Evolutionary conservation across 2,113 vertebrate genomes (phyloP).

Genomic region (Barbus barbus): DNA sequence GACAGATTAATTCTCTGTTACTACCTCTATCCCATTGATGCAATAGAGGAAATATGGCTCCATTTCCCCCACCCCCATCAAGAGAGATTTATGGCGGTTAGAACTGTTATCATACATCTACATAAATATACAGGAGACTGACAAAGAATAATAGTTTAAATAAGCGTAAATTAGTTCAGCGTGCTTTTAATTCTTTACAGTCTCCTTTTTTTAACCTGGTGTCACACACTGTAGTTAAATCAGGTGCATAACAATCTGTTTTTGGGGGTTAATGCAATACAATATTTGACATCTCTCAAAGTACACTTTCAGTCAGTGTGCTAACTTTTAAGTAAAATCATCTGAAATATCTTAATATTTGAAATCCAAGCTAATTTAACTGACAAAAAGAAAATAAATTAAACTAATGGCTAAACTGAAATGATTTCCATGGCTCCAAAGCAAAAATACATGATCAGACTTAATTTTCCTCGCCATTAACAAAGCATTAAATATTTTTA

Average conservation of each 20-base stretch:
- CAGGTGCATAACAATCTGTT: background rate
- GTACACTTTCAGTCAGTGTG: background rate
- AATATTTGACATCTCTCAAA: background rate
- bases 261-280: background rate
- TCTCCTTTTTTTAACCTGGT: background rate
- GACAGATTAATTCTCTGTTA: background rate
- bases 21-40: background rate
- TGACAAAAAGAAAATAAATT: background rate
- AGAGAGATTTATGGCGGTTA: slow-evolving; percentile 10
- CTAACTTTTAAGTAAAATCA: background rate
- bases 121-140: background rate
- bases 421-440: background rate
- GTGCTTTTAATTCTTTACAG: background rate
- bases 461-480: too few species aligned
- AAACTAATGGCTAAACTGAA: background rate
- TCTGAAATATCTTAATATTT: background rate
- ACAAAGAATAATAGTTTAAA: background rate
- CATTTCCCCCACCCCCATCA: background rate
- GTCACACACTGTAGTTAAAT: background rate
- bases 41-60: background rate
- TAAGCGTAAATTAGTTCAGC: background rate
- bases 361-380: background rate
- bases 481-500: too few species aligned
- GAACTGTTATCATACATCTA: slow-evolving; percentile 3
- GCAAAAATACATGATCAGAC: background rate